phyloP scores from a whole-genome alignment of 2,888 invertebrate genomes.

The Celastrina argiolus region DNA sequence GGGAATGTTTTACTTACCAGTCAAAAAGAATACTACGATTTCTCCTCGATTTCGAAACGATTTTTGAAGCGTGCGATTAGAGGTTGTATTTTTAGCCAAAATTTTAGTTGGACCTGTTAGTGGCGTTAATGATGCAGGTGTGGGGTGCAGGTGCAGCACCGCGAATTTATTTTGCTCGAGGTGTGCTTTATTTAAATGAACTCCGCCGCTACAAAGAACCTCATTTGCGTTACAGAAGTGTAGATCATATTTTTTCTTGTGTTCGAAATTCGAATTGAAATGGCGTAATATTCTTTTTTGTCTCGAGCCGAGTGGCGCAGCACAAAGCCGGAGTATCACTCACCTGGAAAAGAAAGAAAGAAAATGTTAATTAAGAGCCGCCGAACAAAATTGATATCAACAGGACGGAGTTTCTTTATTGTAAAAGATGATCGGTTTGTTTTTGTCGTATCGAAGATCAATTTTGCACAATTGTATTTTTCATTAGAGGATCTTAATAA shows the following conservation, averaged over 20 bases:
- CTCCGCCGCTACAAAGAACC: constrained; percentile 64
- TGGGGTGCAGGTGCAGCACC: constrained; percentile 24
- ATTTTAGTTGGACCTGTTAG: constrained; percentile 32
- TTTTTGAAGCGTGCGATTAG: neutral
- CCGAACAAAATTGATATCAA: constrained; percentile 72
- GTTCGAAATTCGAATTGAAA: constrained; percentile 71
- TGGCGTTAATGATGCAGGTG: neutral
- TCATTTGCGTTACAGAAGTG: constrained; percentile 74
- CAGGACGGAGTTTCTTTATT: constrained; percentile 62
- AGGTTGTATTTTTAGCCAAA: neutral
- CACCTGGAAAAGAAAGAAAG: constrained; percentile 76
- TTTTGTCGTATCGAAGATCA: constrained; percentile 28
- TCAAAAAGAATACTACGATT: neutral
- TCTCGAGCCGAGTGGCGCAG: constrained; percentile 49
- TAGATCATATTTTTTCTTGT: constrained; percentile 69
- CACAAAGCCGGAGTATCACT: constrained; percentile 71
- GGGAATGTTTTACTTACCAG: neutral
- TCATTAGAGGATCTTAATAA: constrained; percentile 6
- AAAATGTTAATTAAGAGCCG: constrained; percentile 76
- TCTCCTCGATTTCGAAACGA: neutral
- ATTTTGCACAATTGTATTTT: constrained; percentile 26
- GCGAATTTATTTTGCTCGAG: constrained; percentile 40
- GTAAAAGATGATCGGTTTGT: constrained; percentile 43
- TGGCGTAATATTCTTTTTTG: constrained; percentile 72
- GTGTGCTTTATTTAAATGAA: constrained; percentile 62